These are phyloP conservation scores for Pyrocephalus nanus DNA, from an alignment of 2,797 vertebrate species.

Conservation along the genomic window DNA sequence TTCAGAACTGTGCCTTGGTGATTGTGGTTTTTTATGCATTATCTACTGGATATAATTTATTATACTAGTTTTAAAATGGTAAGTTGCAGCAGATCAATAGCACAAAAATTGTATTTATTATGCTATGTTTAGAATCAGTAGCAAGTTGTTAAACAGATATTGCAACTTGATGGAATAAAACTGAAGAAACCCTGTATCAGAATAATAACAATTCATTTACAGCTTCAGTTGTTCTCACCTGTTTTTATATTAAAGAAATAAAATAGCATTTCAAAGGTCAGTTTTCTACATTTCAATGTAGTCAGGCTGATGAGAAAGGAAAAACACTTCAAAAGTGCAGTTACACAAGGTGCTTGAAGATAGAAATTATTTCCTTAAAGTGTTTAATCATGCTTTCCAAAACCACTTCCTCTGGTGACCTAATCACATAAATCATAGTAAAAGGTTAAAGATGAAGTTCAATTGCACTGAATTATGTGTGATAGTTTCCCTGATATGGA, in stretches of 20 bases:
- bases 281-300: constrained; percentile 47
- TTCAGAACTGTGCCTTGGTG: neutral
- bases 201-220: neutral
- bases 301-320: constrained; percentile 61
- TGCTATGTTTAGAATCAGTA: neutral
- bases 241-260: neutral
- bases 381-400: constrained; percentile 74
- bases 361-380: constrained; percentile 70
- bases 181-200: neutral
- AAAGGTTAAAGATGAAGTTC: constrained; percentile 77
- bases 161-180: neutral
- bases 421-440: constrained; percentile 76
- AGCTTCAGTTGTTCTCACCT: neutral
- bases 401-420: constrained; percentile 70
- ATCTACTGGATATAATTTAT: neutral
- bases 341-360: constrained; percentile 61
- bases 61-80: neutral
- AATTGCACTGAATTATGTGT: constrained; percentile 61
- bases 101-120: neutral
- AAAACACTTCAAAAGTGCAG: constrained; percentile 67
- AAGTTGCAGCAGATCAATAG: neutral
- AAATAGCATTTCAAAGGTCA: constrained; percentile 40
- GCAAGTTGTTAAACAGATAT: neutral
- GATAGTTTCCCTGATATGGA: constrained; percentile 65
- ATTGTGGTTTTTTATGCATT: neutral